Evolutionary conservation across 2,888 invertebrate genomes (phyloP).

Genomic region (Gandaritis pyraliata): DNA sequence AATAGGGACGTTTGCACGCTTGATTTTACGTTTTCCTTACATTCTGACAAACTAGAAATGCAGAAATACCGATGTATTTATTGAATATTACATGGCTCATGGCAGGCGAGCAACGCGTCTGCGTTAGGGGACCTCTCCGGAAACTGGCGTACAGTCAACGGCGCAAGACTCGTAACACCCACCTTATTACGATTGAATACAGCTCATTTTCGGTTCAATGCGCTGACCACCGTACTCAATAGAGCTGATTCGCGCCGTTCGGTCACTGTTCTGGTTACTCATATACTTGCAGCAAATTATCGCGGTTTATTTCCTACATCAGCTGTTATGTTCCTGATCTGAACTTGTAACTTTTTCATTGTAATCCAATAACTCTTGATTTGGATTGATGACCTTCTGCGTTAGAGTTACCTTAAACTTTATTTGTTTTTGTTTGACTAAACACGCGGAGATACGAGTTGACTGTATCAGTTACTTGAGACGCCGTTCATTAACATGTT

Average conservation of each 20-base stretch:
- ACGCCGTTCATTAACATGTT: constrained; percentile 28
- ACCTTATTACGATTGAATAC: constrained; percentile 35
- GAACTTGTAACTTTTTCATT: too few relatives aligned
- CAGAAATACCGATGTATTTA: constrained; percentile 31
- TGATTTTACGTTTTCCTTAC: constrained; percentile 3
- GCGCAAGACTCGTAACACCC: constrained; percentile 28
- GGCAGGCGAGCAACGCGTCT: constrained; percentile 56
- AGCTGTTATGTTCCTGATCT: constrained; percentile 11
- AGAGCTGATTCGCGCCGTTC: constrained; percentile 75
- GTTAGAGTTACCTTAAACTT: background rate
- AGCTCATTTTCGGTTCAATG: constrained; percentile 26
- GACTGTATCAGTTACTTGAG: constrained; percentile 19
- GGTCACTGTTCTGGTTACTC: constrained; percentile 81
- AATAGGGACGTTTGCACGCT: background rate
- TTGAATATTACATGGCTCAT: constrained; percentile 44
- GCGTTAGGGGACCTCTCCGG: constrained; percentile 77
- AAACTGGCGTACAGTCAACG: constrained; percentile 59
- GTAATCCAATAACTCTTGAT: background rate
- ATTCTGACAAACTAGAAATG: constrained; percentile 18
- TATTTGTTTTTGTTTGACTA: background rate
- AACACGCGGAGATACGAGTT: background rate
- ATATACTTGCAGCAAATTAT: constrained; percentile 44
- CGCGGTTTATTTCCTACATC: constrained; percentile 42
- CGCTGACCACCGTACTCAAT: constrained; percentile 62
- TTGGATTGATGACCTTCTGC: background rate